A percentile compares a stretch with the other conserved stretches of the same genome.
phyloP scores from a whole-genome alignment of 2,797 vertebrate species.

The Furcifer pardalis region DNA sequence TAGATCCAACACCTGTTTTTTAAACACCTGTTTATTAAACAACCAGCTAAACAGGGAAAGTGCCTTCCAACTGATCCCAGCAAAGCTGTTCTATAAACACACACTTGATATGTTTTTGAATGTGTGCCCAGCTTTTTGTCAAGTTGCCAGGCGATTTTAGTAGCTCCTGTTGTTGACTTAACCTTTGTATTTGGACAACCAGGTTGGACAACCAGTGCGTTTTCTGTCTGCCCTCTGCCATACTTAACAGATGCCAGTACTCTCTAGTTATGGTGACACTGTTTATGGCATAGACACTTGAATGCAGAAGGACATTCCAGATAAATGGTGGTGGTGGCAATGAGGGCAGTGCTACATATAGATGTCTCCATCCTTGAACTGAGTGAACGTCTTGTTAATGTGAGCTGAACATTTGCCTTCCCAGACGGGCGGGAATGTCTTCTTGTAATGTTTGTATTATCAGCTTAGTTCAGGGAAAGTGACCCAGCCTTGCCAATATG shows the following conservation, averaged over 20 bases:
- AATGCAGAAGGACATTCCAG: neutral
- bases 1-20: slow-evolving; percentile 15
- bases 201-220: slow-evolving; percentile 21
- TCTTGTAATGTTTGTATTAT: neutral
- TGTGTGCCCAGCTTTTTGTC: neutral
- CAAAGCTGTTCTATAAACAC: slow-evolving; percentile 30
- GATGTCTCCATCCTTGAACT: neutral
- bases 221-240: neutral
- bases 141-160: slow-evolving; percentile 25
- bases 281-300: neutral
- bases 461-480: neutral
- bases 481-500: neutral
- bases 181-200: neutral
- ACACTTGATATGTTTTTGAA: neutral
- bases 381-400: neutral
- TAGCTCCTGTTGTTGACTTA: neutral
- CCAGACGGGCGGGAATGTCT: neutral
- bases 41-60: slow-evolving; percentile 37
- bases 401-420: neutral
- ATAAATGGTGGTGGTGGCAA: neutral
- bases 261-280: neutral
- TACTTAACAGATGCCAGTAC: neutral
- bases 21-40: slow-evolving; percentile 18
- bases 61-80: slow-evolving; percentile 6
- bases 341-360: neutral